Percentiles rank a stretch among this genome's conserved stretches.
These are phyloP conservation scores for Kradibia gibbosae DNA, from an alignment of 1,140 invertebrate species.

Conservation along the genomic window DNA sequence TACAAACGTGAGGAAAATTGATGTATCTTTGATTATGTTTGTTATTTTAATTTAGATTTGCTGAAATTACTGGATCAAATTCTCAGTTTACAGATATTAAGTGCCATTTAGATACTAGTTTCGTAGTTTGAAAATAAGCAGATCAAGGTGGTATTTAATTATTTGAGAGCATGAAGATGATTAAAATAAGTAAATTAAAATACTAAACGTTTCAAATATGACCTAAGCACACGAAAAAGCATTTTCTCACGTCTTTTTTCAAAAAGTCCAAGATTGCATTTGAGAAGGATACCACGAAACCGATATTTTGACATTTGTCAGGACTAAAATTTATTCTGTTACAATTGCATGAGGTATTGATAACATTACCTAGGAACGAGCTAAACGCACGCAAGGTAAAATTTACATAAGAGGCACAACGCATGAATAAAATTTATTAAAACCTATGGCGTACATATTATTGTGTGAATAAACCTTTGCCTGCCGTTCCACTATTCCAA, in stretches of 20 bases:
- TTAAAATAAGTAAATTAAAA: background rate
- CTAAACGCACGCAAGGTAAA: background rate
- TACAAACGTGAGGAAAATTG: background rate
- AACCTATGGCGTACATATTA: conserved; percentile 13
- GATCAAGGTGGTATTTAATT: background rate
- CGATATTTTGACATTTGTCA: background rate
- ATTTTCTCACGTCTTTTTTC: background rate
- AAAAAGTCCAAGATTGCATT: background rate
- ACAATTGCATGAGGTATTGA: conserved; percentile 5
- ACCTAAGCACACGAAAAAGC: background rate
- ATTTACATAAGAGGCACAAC: conserved; percentile 24
- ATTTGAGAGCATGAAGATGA: background rate
- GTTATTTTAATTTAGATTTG: background rate
- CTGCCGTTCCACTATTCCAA: background rate
- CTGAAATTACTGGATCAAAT: background rate
- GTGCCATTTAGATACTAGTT: background rate
- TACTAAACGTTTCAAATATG: background rate
- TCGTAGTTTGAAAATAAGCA: background rate
- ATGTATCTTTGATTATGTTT: background rate
- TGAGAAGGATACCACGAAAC: background rate
- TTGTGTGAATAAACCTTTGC: conserved; percentile 1
- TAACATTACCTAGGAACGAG: background rate
- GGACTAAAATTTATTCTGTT: background rate
- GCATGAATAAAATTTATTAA: conserved; percentile 26
- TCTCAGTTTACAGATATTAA: background rate